Percentiles rank a stretch among this genome's conserved stretches.
Evolutionary conservation across 2,113 vertebrate genomes (phyloP).

Genomic region (Acinonyx jubatus): DNA sequence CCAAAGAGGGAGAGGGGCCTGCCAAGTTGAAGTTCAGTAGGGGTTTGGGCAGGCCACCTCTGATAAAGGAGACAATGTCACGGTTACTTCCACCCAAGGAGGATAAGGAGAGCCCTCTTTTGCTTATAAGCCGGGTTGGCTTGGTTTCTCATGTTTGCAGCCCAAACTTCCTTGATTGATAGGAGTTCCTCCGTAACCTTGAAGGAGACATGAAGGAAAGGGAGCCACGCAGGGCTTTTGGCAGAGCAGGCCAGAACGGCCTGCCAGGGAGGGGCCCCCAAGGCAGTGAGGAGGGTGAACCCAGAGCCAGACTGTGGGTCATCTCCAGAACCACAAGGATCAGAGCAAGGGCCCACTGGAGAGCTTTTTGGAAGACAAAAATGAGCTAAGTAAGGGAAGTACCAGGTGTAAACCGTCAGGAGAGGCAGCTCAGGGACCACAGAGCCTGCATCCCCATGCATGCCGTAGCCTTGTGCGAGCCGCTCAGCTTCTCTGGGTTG

Average conservation of each 20-base stretch:
- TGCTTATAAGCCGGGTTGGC: neutral
- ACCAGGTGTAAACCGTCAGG: fast-evolving
- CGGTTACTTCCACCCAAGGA: neutral
- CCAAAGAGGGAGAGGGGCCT: constrained; percentile 42
- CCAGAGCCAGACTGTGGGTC: neutral
- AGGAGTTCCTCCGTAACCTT: neutral
- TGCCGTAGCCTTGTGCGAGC: fast-evolving
- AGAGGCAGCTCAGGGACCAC: neutral
- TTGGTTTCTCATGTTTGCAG: neutral
- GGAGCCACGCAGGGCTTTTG: neutral
- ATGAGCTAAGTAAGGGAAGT: neutral
- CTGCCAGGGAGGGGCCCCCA: neutral
- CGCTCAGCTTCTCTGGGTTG: neutral
- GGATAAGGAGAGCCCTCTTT: neutral
- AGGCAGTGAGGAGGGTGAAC: neutral
- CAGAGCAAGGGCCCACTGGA: neutral
- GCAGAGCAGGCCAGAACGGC: neutral
- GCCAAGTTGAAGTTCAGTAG: constrained; percentile 54
- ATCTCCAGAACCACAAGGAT: neutral
- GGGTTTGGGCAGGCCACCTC: constrained; percentile 4
- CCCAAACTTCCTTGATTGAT: neutral
- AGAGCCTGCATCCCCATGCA: fast-evolving
- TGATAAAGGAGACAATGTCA: neutral
- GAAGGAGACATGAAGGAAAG: neutral
- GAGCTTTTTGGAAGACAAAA: neutral